phyloP scores from a whole-genome alignment of 2,113 vertebrate species.

The Apteryx owenii region DNA sequence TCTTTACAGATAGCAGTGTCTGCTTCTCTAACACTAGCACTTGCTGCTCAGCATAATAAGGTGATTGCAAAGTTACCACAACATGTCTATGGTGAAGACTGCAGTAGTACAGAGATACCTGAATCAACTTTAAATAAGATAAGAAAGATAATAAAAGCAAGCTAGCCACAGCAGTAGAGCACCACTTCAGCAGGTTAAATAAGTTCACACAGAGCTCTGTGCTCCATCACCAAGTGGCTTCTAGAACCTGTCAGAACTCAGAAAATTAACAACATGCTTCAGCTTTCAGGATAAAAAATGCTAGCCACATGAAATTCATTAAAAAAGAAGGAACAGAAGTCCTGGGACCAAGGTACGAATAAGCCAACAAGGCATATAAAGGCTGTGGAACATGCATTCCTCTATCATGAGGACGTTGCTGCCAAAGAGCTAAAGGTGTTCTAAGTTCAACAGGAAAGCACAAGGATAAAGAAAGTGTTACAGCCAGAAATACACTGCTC shows the following conservation, averaged over 20 bases:
- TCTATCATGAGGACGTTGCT: neutral
- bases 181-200: neutral
- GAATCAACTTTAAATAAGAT: neutral
- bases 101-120: neutral
- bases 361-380: neutral
- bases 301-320: neutral
- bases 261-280: neutral
- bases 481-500: neutral
- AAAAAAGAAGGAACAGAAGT: neutral
- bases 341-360: neutral
- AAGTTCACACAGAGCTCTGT: neutral
- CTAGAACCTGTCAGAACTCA: neutral
- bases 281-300: neutral
- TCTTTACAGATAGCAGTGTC: neutral
- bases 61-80: neutral
- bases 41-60: neutral
- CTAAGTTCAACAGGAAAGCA: neutral
- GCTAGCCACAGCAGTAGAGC: neutral
- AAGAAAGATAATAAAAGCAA: neutral
- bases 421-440: neutral
- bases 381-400: neutral
- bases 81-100: neutral
- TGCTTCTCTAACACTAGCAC: neutral
- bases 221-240: neutral
- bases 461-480: neutral